These are phyloP conservation scores for Limnephilus lunatus DNA, from an alignment of 2,888 invertebrate species.

Conservation along the genomic window DNA sequence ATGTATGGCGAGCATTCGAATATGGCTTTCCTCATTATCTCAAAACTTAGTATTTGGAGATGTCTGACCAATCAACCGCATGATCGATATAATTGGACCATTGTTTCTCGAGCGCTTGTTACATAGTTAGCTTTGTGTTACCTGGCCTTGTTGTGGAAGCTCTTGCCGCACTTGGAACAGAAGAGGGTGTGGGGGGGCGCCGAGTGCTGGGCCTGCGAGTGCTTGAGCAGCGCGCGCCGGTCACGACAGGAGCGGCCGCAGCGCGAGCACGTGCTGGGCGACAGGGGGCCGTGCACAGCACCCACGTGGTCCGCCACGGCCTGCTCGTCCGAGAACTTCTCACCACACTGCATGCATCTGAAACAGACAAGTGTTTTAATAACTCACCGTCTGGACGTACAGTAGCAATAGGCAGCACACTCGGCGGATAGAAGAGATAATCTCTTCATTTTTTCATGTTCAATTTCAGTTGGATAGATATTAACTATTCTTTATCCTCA, in stretches of 20 bases:
- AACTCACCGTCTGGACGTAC: not conserved
- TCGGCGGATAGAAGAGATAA: no score
- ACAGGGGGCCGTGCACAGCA: conserved; percentile 79
- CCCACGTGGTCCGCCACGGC: conserved; percentile 81
- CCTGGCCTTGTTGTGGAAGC: conserved; percentile 83
- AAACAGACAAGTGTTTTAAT: not conserved
- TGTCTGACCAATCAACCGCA: no score
- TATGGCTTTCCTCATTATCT: no score
- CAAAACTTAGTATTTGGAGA: no score
- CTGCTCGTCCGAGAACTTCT: conserved; percentile 80
- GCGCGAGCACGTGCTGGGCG: conserved; percentile 81
- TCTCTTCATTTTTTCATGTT: no score
- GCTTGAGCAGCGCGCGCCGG: conserved; percentile 81
- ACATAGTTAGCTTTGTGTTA: conserved; percentile 19
- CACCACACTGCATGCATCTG: conserved; percentile 82
- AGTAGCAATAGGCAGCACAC: no score
- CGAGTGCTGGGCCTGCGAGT: conserved; percentile 71
- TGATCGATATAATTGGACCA: no score
- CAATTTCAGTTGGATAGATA: no score
- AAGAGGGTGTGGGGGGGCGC: conserved; percentile 77
- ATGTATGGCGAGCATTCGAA: no score
- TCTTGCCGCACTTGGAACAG: conserved; percentile 84
- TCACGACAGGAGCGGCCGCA: conserved; percentile 85
- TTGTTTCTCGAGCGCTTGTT: not conserved
- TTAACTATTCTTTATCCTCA: no score